phyloP scores from a whole-genome alignment of 2,797 vertebrate genomes.

The Taeniopygia guttata region DNA sequence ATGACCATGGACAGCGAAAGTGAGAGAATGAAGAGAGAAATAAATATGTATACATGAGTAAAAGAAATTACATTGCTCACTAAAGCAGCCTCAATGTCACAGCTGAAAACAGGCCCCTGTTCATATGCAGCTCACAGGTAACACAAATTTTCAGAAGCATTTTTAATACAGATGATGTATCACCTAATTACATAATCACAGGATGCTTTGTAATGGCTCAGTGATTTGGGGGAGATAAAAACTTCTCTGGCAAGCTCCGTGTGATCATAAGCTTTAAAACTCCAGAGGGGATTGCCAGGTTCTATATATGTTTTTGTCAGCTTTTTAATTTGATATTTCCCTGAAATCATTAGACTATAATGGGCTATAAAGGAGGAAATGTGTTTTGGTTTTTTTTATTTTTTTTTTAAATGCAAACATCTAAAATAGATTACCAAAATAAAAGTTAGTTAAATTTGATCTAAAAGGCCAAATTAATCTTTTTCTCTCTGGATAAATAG shows the following conservation, averaged over 20 bases:
- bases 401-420: not conserved
- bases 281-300: conserved; percentile 1
- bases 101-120: not conserved
- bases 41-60: not conserved
- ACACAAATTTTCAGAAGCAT: not conserved
- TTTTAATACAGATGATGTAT: conserved; percentile 40
- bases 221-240: conserved; percentile 55
- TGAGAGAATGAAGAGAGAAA: not conserved
- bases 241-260: conserved; percentile 30
- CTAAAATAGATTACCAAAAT: not conserved
- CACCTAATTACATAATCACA: conserved; percentile 41
- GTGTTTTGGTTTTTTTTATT: not conserved
- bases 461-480: not conserved
- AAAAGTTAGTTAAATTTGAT: conserved; percentile 10
- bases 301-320: conserved; percentile 20
- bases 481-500: not conserved
- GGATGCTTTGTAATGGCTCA: conserved; percentile 32
- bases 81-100: not conserved
- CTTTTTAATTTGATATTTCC: conserved; percentile 32
- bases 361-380: conserved; percentile 12
- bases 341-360: conserved; percentile 33
- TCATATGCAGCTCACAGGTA: not conserved
- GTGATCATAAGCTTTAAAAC: conserved; percentile 23
- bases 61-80: not conserved
- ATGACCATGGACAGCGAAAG: not conserved